phyloP scores from a whole-genome alignment of 2,797 vertebrate species.

The Heliangelus exortis region DNA sequence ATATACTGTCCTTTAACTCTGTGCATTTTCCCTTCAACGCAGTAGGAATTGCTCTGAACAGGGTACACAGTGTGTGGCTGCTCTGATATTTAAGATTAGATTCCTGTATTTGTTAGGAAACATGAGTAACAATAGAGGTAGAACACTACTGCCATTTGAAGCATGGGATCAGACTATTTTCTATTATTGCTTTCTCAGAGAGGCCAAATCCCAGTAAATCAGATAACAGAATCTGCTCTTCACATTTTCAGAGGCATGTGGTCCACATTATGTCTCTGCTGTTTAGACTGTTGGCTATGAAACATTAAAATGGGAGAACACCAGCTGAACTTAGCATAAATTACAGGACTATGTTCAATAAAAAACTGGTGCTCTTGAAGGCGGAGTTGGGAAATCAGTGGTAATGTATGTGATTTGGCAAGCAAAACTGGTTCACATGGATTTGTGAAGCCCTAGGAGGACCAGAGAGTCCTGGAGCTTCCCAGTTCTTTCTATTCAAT shows the following conservation, averaged over 20 bases:
- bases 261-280: neutral
- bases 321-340: neutral
- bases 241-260: neutral
- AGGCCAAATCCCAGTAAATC: neutral
- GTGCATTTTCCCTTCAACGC: neutral
- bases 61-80: neutral
- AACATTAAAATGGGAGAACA: neutral
- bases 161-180: neutral
- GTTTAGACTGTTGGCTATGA: neutral
- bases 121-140: neutral
- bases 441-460: neutral
- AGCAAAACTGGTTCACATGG: neutral
- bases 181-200: neutral
- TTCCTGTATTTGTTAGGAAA: neutral
- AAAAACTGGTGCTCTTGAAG: neutral
- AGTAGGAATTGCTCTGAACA: neutral
- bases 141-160: neutral
- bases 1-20: neutral
- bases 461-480: neutral
- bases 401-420: fast-evolving
- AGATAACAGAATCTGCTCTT: neutral
- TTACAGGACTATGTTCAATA: neutral
- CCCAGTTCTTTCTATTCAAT: neutral
- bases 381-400: neutral
- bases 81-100: neutral